Evolutionary conservation across 2,888 invertebrate genomes (phyloP).

Genomic region (Pammene fasciana): DNA sequence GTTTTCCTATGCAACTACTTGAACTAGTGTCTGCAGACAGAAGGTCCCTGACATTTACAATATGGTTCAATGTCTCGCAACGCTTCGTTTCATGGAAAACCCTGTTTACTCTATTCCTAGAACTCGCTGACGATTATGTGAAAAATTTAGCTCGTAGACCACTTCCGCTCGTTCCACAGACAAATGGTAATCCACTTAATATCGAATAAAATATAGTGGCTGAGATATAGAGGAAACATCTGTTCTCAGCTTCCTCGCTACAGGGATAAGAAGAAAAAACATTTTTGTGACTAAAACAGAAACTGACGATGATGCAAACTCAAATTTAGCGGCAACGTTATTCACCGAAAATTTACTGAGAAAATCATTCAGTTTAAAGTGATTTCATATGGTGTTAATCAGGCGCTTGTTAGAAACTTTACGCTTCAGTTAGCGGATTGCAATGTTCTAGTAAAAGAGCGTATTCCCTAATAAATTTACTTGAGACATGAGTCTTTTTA

Average conservation of each 20-base stretch:
- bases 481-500: constrained; percentile 10
- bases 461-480: background rate
- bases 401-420: constrained; percentile 17
- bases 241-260: constrained; percentile 52
- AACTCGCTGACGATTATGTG: constrained; percentile 50
- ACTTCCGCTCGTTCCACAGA: constrained; percentile 60
- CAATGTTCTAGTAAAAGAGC: constrained; percentile 12
- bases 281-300: constrained; percentile 43
- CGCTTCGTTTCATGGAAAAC: constrained; percentile 16
- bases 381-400: constrained; percentile 37
- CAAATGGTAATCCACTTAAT: constrained; percentile 53
- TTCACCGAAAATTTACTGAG: constrained; percentile 33
- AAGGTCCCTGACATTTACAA: constrained; percentile 10
- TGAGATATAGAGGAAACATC: constrained; percentile 60
- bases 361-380: constrained; percentile 27
- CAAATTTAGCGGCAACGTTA: constrained; percentile 32
- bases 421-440: constrained; percentile 20
- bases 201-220: constrained; percentile 48
- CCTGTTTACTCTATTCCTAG: constrained; percentile 28
- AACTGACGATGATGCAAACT: constrained; percentile 24
- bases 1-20: background rate
- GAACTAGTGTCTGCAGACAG: background rate
- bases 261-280: constrained; percentile 45
- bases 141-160: constrained; percentile 52
- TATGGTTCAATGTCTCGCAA: constrained; percentile 1